A percentile compares a stretch with the other conserved stretches of the same genome.
These are phyloP conservation scores for Calycopis cecrops DNA, from an alignment of 1,140 invertebrate species.

Conservation along the genomic window DNA sequence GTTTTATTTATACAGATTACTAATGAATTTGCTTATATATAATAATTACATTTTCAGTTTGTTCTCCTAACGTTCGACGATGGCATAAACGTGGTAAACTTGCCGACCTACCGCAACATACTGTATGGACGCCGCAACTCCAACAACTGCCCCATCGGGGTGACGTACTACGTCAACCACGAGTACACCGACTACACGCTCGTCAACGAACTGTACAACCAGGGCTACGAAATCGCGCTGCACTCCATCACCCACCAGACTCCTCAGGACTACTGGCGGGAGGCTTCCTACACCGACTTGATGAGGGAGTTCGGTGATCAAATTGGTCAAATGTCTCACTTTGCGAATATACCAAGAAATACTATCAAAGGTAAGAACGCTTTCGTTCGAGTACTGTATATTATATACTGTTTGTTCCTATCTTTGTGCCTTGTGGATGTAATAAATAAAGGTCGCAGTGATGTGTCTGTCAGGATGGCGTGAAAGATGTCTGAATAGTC, in stretches of 20 bases:
- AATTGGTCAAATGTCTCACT: constrained; percentile 69
- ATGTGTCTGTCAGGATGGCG: too few species aligned
- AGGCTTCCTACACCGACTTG: constrained; percentile 60
- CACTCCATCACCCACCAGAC: constrained; percentile 77
- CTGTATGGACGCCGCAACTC: constrained; percentile 77
- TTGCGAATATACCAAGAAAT: constrained; percentile 74
- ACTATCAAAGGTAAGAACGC: constrained; percentile 62
- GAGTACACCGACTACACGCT: constrained; percentile 82
- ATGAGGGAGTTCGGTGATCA: constrained; percentile 77
- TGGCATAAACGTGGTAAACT: constrained; percentile 80
- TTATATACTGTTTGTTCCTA: too few species aligned
- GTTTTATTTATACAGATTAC: too few species aligned
- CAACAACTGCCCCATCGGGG: constrained; percentile 78
- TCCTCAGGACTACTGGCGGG: constrained; percentile 71
- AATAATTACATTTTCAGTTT: constrained; percentile 64
- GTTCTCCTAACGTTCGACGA: constrained; percentile 83
- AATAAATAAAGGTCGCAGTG: too few species aligned
- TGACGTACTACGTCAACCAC: constrained; percentile 82
- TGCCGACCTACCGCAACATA: constrained; percentile 77
- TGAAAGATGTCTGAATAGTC: too few species aligned
- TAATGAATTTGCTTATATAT: too few species aligned
- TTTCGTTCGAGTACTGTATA: neutral
- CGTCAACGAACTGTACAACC: constrained; percentile 78
- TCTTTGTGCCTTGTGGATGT: too few species aligned
- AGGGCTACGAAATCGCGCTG: constrained; percentile 83